Conservation (phyloP, 2,888 invertebrate genomes). For the Nemurella pictetii region DNA sequence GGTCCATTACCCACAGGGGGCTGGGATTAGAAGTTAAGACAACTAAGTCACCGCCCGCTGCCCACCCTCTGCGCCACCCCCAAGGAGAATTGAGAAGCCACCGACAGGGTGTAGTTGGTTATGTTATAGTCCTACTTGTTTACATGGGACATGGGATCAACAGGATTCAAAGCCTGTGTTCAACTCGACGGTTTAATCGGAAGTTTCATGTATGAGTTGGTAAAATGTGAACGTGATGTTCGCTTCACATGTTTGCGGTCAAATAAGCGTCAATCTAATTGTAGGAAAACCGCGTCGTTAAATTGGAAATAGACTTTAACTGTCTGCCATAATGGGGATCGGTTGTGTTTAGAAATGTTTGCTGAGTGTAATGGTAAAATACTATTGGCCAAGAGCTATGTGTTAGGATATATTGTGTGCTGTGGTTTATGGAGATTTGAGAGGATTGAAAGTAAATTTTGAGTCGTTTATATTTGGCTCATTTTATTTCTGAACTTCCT, state of each 20-base stretch:
- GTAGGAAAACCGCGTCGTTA: not conserved
- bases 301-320: not conserved
- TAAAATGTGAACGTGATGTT: not conserved
- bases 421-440: too few relatives aligned
- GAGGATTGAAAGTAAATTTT: too few relatives aligned
- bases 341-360: not conserved
- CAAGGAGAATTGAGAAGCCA: not conserved
- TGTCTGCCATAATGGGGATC: not conserved
- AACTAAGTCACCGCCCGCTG: not conserved
- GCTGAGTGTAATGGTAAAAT: not conserved
- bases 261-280: not conserved
- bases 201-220: not conserved
- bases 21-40: conserved; percentile 1
- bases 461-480: too few relatives aligned
- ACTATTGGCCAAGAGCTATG: not conserved
- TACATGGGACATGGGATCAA: too few relatives aligned
- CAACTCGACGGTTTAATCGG: not conserved
- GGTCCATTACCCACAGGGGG: conserved; percentile 8
- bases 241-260: not conserved
- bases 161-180: not conserved
- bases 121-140: not conserved
- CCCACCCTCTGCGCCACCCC: not conserved
- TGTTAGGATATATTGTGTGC: not conserved
- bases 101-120: not conserved
- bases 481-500: too few relatives aligned